A percentile compares a stretch with the other conserved stretches of the same genome.
Evolutionary conservation across 2,888 invertebrate species (phyloP).

Genomic region (Noctua comes): DNA sequence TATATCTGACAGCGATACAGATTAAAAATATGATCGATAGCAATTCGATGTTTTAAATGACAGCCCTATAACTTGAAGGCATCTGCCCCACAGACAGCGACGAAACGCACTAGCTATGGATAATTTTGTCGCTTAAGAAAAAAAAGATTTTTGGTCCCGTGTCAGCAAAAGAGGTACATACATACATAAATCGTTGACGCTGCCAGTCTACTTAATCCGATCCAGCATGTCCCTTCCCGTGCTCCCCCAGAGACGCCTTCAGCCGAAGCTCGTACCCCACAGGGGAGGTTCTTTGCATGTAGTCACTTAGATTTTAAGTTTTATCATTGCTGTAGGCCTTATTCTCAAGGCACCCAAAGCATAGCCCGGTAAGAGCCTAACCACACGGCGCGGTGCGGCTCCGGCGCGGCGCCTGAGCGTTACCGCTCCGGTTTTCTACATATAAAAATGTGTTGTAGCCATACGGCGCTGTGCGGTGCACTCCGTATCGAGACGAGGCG

Average conservation of each 20-base stretch:
- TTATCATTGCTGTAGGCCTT: not conserved
- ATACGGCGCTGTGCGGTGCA: too few species aligned
- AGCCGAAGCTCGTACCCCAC: not conserved
- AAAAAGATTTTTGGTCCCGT: not conserved
- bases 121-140: not conserved
- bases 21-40: constrained; percentile 66
- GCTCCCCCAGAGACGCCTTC: not conserved
- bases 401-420: too few species aligned
- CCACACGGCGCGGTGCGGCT: too few species aligned
- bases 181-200: not conserved
- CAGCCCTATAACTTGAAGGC: constrained; percentile 48
- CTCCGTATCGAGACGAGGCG: too few species aligned
- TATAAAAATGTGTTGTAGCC: too few species aligned
- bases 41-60: constrained; percentile 50
- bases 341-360: rapidly evolving
- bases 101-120: not conserved
- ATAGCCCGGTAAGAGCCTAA: not conserved
- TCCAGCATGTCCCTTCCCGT: not conserved
- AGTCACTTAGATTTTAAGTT: not conserved
- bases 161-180: not conserved
- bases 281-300: not conserved
- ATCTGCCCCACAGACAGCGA: not conserved
- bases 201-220: not conserved
- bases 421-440: too few species aligned
- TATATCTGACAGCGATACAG: constrained; percentile 49